Evolutionary conservation across 2,888 invertebrate species (phyloP).

Genomic region (Erpobdella octoculata): DNA sequence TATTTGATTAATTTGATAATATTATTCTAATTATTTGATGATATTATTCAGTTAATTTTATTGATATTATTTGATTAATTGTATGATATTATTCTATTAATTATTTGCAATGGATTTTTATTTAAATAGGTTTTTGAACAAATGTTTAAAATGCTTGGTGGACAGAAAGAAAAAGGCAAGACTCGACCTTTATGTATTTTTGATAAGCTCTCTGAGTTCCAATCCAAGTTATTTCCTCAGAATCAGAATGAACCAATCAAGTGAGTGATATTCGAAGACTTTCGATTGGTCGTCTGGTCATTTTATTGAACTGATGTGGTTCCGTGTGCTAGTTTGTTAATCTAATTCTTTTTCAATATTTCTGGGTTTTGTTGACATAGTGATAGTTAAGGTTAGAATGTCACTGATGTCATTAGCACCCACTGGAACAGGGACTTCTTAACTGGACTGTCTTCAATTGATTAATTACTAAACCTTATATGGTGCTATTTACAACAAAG

Average conservation of each 20-base stretch:
- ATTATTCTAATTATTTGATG: not conserved
- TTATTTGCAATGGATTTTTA: not conserved
- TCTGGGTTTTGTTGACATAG: too few relatives aligned
- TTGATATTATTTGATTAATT: not conserved
- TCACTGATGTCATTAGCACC: too few relatives aligned
- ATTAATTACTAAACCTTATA: too few relatives aligned
- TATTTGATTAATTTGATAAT: not conserved
- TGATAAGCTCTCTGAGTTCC: constrained; percentile 26
- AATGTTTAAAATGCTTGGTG: not conserved
- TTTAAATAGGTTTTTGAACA: constrained; percentile 9
- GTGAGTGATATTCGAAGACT: too few relatives aligned
- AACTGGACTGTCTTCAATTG: too few relatives aligned
- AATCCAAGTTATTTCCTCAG: constrained; percentile 9
- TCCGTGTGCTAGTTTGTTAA: too few relatives aligned
- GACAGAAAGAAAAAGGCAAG: not conserved
- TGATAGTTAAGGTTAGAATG: too few relatives aligned
- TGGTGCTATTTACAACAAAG: too few relatives aligned
- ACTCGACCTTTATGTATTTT: constrained; percentile 23
- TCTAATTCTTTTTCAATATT: too few relatives aligned
- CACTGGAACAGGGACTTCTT: too few relatives aligned
- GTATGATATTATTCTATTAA: not conserved
- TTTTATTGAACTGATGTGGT: too few relatives aligned
- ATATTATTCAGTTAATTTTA: not conserved
- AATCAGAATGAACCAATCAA: constrained; percentile 16
- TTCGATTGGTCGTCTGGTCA: too few relatives aligned